Evolutionary conservation across 1,140 invertebrate genomes (phyloP).

Genomic region (Micrasema minimum): DNA sequence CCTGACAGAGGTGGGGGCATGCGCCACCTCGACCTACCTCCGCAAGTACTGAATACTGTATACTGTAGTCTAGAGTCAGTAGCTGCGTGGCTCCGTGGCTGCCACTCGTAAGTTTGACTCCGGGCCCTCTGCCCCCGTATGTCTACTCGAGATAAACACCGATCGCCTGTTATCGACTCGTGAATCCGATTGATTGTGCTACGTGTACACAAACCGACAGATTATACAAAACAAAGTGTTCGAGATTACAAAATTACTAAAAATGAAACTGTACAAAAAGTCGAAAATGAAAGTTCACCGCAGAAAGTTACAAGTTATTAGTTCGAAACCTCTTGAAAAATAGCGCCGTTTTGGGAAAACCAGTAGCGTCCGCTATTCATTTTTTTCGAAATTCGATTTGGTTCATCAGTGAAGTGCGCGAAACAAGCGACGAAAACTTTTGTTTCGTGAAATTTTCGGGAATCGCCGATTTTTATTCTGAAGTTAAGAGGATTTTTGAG

Average conservation of each 20-base stretch:
- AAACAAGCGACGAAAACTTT: constrained; percentile 1
- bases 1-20: constrained; percentile 7
- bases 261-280: constrained; percentile 42
- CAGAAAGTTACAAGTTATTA: neutral
- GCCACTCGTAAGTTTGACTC: neutral
- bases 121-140: no score
- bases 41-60: neutral
- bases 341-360: constrained; percentile 15
- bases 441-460: constrained; percentile 9
- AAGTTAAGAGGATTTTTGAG: neutral
- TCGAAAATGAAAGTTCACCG: constrained; percentile 38
- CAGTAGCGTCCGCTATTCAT: neutral
- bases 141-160: constrained; percentile 10
- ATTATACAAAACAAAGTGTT: constrained; percentile 9
- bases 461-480: neutral
- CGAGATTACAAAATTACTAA: constrained; percentile 2
- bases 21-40: constrained; percentile 17
- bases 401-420: constrained; percentile 30
- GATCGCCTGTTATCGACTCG: constrained; percentile 37
- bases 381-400: neutral
- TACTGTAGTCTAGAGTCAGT: constrained; percentile 2
- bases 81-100: constrained; percentile 27
- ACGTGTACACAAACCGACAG: constrained; percentile 28
- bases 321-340: constrained; percentile 6
- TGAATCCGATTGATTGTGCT: constrained; percentile 28